These are phyloP conservation scores for Nansenia antarctica DNA, from an alignment of 2,113 vertebrate genomes.

Conservation along the genomic window DNA sequence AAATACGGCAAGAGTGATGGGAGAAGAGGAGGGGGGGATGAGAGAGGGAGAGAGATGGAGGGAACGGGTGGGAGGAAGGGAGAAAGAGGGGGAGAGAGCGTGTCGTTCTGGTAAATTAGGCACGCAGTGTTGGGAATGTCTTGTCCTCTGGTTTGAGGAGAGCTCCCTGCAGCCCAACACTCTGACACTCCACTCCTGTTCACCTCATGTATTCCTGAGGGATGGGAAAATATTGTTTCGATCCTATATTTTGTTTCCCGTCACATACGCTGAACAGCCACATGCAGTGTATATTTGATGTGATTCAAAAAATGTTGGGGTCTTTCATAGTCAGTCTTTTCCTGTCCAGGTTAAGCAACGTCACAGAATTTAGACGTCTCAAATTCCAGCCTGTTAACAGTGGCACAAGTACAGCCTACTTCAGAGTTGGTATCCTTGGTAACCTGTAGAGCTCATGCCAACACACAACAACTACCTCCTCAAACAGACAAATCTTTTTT, in stretches of 20 bases:
- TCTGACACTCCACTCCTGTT: constrained; percentile 2
- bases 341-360: too few species aligned
- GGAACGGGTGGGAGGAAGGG: not conserved
- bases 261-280: not conserved
- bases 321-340: too few species aligned
- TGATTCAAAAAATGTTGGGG: too few species aligned
- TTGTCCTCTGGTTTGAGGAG: constrained; percentile 12
- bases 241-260: not conserved
- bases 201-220: not conserved
- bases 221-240: not conserved
- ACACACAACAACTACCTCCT: not conserved
- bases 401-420: too few species aligned
- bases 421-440: not conserved
- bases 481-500: not conserved
- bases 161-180: constrained; percentile 30
- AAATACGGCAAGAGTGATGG: constrained; percentile 7
- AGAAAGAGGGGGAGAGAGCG: not conserved
- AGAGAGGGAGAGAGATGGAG: not conserved
- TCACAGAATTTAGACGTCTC: too few species aligned
- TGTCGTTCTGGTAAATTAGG: constrained; percentile 36
- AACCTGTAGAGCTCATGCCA: constrained; percentile 50
- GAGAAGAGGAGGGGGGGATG: too few species aligned
- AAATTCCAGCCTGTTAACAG: too few species aligned
- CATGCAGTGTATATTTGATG: not conserved
- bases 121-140: constrained; percentile 30